Evolutionary conservation across 1,140 invertebrate genomes (phyloP).

Genomic region (Cotesia chilonis): DNA sequence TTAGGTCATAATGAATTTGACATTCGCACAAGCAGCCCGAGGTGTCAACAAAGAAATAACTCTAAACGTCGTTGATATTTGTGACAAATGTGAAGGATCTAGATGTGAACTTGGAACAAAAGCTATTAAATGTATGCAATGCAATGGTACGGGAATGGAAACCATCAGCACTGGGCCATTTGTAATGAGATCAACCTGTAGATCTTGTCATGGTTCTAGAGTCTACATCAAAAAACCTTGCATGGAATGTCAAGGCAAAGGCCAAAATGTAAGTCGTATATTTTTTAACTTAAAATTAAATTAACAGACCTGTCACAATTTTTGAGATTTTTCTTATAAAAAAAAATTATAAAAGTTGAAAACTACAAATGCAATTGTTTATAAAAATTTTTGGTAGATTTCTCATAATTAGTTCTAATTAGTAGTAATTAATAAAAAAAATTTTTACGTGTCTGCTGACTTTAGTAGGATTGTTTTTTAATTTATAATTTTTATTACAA

Average conservation of each 20-base stretch:
- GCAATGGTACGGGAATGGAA: conserved; percentile 98
- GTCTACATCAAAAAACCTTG: conserved; percentile 92
- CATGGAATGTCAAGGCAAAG: conserved; percentile 92
- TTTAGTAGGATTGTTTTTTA: not conserved
- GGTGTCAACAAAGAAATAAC: conserved; percentile 94
- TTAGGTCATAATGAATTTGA: conserved; percentile 87
- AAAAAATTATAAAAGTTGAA: not conserved
- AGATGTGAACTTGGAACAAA: conserved; percentile 90
- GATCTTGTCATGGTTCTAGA: conserved; percentile 89
- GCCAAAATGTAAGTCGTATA: conserved; percentile 73
- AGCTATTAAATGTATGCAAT: conserved; percentile 85
- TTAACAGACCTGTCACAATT: conserved; percentile 9
- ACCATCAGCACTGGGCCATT: conserved; percentile 92
- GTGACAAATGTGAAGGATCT: conserved; percentile 86
- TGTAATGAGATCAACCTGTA: conserved; percentile 95
- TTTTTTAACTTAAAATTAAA: not conserved
- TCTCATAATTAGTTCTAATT: too few species aligned
- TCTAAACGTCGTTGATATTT: conserved; percentile 92
- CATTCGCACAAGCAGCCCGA: conserved; percentile 94
- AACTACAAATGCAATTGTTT: too few species aligned
- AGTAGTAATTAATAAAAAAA: conserved; percentile 13
- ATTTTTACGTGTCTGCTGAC: not conserved
- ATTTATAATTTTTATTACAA: not conserved
- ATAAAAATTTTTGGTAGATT: too few species aligned
- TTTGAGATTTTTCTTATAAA: conserved; percentile 11